These are phyloP conservation scores for Laspeyria flexula DNA, from an alignment of 2,888 invertebrate species.

Conservation along the genomic window DNA sequence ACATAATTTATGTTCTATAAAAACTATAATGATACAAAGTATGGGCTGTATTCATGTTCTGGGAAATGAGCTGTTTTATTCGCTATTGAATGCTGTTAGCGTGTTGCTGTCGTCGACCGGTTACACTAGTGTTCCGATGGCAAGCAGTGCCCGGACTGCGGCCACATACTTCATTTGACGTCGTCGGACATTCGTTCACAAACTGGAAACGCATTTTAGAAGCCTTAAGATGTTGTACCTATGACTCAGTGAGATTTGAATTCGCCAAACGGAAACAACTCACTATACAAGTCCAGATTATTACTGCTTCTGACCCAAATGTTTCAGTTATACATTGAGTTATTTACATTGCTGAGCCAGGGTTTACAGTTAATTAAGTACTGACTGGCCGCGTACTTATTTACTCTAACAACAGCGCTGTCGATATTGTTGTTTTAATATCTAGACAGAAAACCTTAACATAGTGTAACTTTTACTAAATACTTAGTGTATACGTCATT, in stretches of 20 bases:
- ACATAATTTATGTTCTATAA: not conserved
- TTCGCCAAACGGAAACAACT: constrained; percentile 24
- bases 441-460: not conserved
- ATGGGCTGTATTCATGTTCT: constrained; percentile 26
- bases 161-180: constrained; percentile 54
- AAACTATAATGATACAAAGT: not conserved
- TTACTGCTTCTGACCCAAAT: constrained; percentile 44
- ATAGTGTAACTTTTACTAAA: too few relatives aligned
- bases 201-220: constrained; percentile 35
- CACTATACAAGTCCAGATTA: constrained; percentile 16
- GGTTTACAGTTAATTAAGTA: constrained; percentile 50
- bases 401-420: constrained; percentile 27
- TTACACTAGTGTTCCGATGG: constrained; percentile 37
- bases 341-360: constrained; percentile 41
- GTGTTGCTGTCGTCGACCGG: constrained; percentile 41
- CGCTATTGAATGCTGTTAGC: constrained; percentile 28
- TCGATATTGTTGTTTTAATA: constrained; percentile 10
- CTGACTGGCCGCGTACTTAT: constrained; percentile 43
- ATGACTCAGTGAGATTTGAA: constrained; percentile 30
- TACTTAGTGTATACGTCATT: not conserved
- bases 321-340: constrained; percentile 26
- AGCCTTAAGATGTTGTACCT: constrained; percentile 17
- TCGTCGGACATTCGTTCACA: constrained; percentile 33
- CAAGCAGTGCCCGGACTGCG: constrained; percentile 67
- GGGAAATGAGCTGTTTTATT: constrained; percentile 42